phyloP scores from a whole-genome alignment of 2,888 invertebrate species.

The Thysanoteuthis rhombus region DNA sequence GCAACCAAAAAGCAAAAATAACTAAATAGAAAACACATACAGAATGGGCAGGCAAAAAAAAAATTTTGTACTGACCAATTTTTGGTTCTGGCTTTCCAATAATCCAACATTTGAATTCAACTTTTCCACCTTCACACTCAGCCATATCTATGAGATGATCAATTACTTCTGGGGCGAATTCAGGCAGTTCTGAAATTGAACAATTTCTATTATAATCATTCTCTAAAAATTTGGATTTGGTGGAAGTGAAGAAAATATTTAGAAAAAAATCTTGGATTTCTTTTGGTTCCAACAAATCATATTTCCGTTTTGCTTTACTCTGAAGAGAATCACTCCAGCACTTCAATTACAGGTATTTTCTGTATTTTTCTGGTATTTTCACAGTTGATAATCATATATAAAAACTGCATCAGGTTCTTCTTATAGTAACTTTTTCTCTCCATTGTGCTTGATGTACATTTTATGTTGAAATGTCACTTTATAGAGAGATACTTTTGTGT shows the following conservation, averaged over 20 bases:
- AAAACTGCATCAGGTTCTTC: too few relatives aligned
- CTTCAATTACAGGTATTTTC: background rate
- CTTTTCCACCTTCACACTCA: constrained; percentile 61
- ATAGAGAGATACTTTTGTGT: too few relatives aligned
- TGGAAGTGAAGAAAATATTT: too few relatives aligned
- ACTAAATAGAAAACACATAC: background rate
- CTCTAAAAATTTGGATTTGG: too few relatives aligned
- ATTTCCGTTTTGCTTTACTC: background rate
- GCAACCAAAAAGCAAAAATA: background rate
- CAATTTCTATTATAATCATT: background rate
- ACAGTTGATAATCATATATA: background rate
- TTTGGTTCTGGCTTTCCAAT: constrained; percentile 63
- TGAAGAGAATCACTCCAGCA: background rate
- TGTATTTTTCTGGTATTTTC: background rate
- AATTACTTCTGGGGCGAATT: constrained; percentile 77
- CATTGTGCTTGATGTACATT: too few relatives aligned
- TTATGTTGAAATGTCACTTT: too few relatives aligned
- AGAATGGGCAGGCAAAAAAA: background rate
- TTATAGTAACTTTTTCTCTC: too few relatives aligned
- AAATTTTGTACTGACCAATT: constrained; percentile 62
- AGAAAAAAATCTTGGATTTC: background rate
- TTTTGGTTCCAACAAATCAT: background rate
- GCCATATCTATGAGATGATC: constrained; percentile 76
- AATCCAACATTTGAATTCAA: constrained; percentile 63
- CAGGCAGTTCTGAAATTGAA: constrained; percentile 61